Evolutionary conservation across 2,797 vertebrate species (phyloP).

Genomic region (Pseudochromis fuscus): DNA sequence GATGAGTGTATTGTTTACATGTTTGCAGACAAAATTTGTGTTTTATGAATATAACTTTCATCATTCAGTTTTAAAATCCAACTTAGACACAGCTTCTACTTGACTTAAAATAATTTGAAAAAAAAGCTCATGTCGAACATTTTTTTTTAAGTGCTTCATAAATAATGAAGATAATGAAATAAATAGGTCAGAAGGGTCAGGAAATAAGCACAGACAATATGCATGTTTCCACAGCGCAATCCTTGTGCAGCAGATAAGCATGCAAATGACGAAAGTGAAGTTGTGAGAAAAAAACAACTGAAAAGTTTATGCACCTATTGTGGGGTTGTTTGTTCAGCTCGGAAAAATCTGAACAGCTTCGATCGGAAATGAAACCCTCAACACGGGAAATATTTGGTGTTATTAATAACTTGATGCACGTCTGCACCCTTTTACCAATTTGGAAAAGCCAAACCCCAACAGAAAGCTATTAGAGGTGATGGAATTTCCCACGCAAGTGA

Average conservation of each 20-base stretch:
- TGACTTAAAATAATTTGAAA: too few species aligned
- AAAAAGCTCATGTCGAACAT: too few species aligned
- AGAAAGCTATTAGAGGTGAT: constrained; percentile 28
- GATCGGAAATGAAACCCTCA: constrained; percentile 61
- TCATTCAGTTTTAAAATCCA: not conserved
- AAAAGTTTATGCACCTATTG: constrained; percentile 5
- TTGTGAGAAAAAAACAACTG: not conserved
- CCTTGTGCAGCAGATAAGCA: not conserved
- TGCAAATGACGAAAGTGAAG: not conserved
- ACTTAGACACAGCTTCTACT: not conserved
- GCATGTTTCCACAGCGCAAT: not conserved
- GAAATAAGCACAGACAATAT: not conserved
- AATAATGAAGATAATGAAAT: not conserved
- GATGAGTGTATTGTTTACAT: not conserved
- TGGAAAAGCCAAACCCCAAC: constrained; percentile 61
- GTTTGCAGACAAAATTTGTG: not conserved
- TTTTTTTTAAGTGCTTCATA: not conserved
- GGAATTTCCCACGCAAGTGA: constrained; percentile 60
- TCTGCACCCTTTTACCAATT: constrained; percentile 32
- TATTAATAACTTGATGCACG: constrained; percentile 46
- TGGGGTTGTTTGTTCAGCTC: constrained; percentile 22
- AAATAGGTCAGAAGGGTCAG: not conserved
- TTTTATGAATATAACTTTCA: not conserved
- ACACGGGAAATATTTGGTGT: constrained; percentile 65
- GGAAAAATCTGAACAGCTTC: constrained; percentile 45